These are phyloP conservation scores for Chaetops frenatus DNA, from an alignment of 2,113 vertebrate genomes.

Conservation along the genomic window DNA sequence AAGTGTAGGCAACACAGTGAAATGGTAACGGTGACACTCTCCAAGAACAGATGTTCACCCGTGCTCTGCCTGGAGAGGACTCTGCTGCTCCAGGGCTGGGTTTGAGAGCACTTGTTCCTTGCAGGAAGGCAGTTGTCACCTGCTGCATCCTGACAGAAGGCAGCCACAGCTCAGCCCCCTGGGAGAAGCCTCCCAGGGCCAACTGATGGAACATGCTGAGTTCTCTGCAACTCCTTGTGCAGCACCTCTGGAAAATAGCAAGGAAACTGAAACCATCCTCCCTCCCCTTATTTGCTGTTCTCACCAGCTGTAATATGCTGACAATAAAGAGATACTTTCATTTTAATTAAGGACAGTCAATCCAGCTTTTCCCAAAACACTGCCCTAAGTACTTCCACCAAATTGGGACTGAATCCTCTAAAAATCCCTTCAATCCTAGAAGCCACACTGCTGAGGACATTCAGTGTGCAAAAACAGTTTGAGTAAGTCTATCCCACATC, in stretches of 20 bases:
- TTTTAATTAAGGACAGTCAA: background rate
- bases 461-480: background rate
- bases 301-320: background rate
- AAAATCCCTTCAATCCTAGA: background rate
- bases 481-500: background rate
- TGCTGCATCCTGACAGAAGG: background rate
- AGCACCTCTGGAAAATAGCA: fast-evolving
- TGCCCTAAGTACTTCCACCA: background rate
- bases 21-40: background rate
- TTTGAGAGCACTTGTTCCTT: fast-evolving
- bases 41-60: background rate
- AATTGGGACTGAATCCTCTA: background rate
- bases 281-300: background rate
- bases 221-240: background rate
- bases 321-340: background rate
- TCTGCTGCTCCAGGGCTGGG: background rate
- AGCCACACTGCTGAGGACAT: background rate
- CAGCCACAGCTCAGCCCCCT: background rate
- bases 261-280: background rate
- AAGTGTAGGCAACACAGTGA: background rate
- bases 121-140: fast-evolving
- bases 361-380: background rate
- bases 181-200: background rate
- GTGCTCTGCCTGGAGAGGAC: background rate
- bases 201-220: fast-evolving